These are phyloP conservation scores for Hypanus sabinus DNA, from an alignment of 2,113 vertebrate genomes.

Conservation along the genomic window DNA sequence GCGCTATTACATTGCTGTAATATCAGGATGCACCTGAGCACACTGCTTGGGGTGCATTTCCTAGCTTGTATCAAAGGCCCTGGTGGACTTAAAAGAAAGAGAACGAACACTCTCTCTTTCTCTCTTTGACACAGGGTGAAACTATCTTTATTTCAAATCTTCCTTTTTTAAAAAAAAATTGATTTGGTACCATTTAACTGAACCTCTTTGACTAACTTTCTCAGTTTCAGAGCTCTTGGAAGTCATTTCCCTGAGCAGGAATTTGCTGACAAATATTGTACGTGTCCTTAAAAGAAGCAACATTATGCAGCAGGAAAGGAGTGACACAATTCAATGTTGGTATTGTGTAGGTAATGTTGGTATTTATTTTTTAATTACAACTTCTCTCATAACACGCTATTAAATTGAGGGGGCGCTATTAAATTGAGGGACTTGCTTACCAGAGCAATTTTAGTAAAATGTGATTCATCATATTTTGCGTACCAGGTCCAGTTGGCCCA, in stretches of 20 bases:
- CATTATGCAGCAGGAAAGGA: neutral
- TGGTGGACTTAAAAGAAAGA: neutral
- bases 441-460: neutral
- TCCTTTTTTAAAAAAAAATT: neutral
- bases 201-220: neutral
- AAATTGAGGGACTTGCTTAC: neutral
- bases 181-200: neutral
- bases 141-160: conserved; percentile 10
- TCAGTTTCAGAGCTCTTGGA: neutral
- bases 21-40: neutral
- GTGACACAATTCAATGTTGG: neutral
- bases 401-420: neutral
- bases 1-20: neutral
- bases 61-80: neutral
- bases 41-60: neutral
- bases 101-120: neutral
- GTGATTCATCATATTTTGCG: too few relatives aligned
- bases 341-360: neutral
- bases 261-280: neutral
- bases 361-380: neutral
- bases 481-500: too few relatives aligned
- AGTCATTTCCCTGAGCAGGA: neutral
- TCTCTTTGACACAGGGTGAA: neutral
- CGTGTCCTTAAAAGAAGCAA: neutral
- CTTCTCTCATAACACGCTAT: neutral